Evolutionary conservation across 2,888 invertebrate genomes (phyloP), one percentile per base, ranked within the genome.

Genomic region (Chirona hameri): DNA sequence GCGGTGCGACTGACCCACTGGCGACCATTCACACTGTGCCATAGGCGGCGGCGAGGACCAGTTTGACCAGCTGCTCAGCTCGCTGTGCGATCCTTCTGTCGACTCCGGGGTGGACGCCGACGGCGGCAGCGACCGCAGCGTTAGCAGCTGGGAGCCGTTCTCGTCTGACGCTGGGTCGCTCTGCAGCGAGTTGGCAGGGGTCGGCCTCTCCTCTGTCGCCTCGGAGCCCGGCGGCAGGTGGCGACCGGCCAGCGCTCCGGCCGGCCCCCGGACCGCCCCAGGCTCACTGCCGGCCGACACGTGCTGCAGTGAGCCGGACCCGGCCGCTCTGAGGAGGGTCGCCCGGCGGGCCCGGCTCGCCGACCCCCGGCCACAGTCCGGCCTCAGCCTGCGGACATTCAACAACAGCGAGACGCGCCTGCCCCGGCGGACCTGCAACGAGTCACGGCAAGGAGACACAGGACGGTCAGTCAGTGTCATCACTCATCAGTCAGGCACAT

Each of bases 51-150:
- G 60, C 24, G 24, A n/a, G n/a, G 72, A 72, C 72, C 31, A 72
- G n/a, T 72, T 72, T 14, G 72, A 72, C n/a, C n/a, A 3, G 1
- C n/a, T 72, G 18, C 72, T 72, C 31, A 31, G 31, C 31, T 72
- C 72, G 72, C 31, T 72, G 31, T 31, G 4, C 4, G 29, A 39
- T 2, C 31, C 72, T 4, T 15, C 72, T 5, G 72, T 7, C 72
- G 72, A 72, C 72, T 76, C 76, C 21, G 76, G 76, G 18, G 46
- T 76, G 24, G 76, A 76, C 24, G 46, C n/a, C 24, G 76, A 76
- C 76, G 0, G n/a, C n/a, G n/a, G 29, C 15, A 24, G 10, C 76
- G 76, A 39, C 27, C 46, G 10, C 24, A 21, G 76, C 76, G 15
- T 31, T 18, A 31, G 72, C 29, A 72, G 72, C 31, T 39, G 31